These are phyloP conservation scores for Campaea margaritaria DNA, from an alignment of 2,888 invertebrate genomes.

Conservation along the genomic window DNA sequence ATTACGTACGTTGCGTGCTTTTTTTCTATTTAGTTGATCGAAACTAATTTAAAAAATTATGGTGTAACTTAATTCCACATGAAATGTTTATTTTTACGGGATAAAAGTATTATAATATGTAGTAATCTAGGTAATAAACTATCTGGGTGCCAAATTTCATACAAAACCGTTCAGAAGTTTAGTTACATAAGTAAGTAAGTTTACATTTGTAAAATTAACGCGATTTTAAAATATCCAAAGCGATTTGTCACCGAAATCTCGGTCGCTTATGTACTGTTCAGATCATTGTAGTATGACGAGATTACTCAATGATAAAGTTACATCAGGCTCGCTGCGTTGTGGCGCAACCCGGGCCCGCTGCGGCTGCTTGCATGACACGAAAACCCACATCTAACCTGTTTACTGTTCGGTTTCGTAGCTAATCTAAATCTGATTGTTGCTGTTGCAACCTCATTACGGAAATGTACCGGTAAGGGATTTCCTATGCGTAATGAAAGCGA, in stretches of 20 bases:
- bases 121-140: too few species aligned
- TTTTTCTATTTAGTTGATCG: too few species aligned
- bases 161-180: too few species aligned
- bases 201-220: too few species aligned
- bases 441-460: conserved; percentile 24
- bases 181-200: too few species aligned
- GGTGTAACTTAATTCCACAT: too few species aligned
- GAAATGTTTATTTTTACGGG: too few species aligned
- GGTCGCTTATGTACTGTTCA: conserved; percentile 14
- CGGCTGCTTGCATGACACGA: conserved; percentile 62
- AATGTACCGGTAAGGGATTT: conserved; percentile 5
- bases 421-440: conserved; percentile 28
- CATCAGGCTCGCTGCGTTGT: conserved; percentile 60
- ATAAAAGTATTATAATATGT: too few species aligned
- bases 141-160: too few species aligned
- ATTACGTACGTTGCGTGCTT: too few species aligned
- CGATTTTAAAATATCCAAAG: too few species aligned
- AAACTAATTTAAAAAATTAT: too few species aligned
- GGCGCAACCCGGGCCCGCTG: conserved; percentile 46
- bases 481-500: conserved; percentile 4
- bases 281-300: conserved; percentile 58
- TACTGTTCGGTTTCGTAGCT: conserved; percentile 24
- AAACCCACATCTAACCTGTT: conserved; percentile 69
- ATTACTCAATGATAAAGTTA: conserved; percentile 72
- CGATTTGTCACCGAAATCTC: neutral